Percentiles rank a stretch among this genome's conserved stretches.
phyloP scores from a whole-genome alignment of 2,797 vertebrate species.

The Premnoplex brunnescens region DNA sequence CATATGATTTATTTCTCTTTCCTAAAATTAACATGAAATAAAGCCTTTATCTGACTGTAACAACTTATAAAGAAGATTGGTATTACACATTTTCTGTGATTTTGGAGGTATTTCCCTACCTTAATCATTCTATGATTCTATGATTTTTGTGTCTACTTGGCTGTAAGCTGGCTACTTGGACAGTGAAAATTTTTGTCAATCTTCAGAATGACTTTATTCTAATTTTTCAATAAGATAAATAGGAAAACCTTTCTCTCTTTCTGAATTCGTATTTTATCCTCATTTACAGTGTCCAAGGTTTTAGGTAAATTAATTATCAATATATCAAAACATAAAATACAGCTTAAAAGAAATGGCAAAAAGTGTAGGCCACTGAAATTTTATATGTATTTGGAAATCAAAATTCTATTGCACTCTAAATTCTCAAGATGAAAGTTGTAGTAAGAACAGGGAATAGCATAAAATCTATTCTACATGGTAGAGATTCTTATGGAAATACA shows the following conservation, averaged over 20 bases:
- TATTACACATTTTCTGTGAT: background rate
- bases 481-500: background rate
- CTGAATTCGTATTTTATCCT: background rate
- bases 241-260: background rate
- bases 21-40: background rate
- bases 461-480: background rate
- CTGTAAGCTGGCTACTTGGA: background rate
- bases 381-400: background rate
- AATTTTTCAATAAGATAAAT: background rate
- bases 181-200: background rate
- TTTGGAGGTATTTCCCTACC: background rate
- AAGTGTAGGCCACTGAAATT: background rate
- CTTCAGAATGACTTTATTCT: background rate
- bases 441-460: background rate
- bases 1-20: background rate
- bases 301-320: background rate
- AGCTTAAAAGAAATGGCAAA: background rate
- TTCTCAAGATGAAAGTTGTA: background rate
- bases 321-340: background rate
- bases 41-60: background rate
- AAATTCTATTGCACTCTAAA: background rate
- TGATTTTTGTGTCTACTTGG: background rate
- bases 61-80: background rate
- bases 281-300: background rate
- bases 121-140: background rate